Conservation (phyloP, 2,113 vertebrate species). For the Ivindomyrus marchei region DNA sequence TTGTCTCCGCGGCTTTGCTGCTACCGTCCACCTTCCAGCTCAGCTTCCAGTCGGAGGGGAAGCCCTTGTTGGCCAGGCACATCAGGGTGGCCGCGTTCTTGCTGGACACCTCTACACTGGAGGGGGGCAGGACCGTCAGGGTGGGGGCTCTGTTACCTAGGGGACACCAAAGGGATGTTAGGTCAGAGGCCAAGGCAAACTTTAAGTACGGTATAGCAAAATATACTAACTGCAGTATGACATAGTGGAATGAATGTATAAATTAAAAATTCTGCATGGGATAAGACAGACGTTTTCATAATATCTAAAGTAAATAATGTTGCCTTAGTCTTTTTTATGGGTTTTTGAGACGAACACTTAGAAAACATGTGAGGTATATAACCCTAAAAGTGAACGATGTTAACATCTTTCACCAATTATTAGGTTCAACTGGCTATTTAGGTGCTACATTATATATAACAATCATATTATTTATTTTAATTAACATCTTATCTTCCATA, state of each 20-base stretch:
- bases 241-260: background rate
- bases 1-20: background rate
- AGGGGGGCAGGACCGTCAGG: conserved; percentile 18
- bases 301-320: background rate
- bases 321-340: background rate
- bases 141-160: background rate
- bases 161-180: background rate
- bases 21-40: conserved; percentile 6
- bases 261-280: background rate
- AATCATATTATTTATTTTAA: background rate
- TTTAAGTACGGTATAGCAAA: too few relatives aligned
- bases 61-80: conserved; percentile 22
- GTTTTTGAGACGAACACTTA: background rate
- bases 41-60: conserved; percentile 17
- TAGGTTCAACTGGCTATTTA: background rate
- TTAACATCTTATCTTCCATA: background rate
- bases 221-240: too few relatives aligned
- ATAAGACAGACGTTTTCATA: background rate
- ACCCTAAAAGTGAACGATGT: background rate
- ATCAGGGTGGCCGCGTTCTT: conserved; percentile 17
- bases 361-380: background rate
- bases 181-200: background rate
- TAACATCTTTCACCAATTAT: background rate
- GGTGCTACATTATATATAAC: background rate
- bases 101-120: background rate